These are phyloP conservation scores for Macroglossus sobrinus DNA, from an alignment of 2,113 vertebrate species.

Conservation along the genomic window DNA sequence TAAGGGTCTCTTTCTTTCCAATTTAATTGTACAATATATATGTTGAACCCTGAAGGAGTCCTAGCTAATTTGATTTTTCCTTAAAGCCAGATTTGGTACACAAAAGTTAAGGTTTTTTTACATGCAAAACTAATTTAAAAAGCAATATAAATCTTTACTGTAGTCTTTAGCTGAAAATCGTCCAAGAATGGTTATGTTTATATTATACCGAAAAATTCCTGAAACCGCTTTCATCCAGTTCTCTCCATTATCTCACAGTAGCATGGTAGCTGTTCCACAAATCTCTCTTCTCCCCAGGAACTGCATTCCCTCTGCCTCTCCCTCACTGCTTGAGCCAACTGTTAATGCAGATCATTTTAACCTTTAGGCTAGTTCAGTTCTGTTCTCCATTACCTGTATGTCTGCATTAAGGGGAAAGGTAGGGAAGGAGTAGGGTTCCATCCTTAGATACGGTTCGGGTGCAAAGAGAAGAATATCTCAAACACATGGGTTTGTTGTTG, in stretches of 20 bases:
- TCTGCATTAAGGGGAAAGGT: not conserved
- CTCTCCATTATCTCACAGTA: not conserved
- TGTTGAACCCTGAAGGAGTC: not conserved
- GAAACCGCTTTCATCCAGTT: not conserved
- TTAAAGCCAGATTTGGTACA: not conserved
- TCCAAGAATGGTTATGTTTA: not conserved
- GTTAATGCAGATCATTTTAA: not conserved
- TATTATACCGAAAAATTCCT: not conserved
- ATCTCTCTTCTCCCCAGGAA: not conserved
- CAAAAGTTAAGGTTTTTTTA: not conserved
- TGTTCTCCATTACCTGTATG: not conserved
- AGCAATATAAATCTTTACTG: not conserved
- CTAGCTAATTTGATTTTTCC: not conserved
- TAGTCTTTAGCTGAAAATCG: not conserved
- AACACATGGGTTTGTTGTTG: not conserved
- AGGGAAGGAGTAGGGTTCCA: accelerated
- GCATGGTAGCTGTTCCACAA: not conserved
- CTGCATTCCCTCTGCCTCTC: accelerated
- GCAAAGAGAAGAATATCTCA: not conserved
- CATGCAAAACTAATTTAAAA: not conserved
- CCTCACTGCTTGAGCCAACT: not conserved
- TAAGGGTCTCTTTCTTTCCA: not conserved
- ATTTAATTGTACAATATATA: not conserved
- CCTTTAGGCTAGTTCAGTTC: not conserved
- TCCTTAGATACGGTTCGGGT: not conserved